These are phyloP conservation scores for Antigone vipio DNA, from an alignment of 2,113 vertebrate genomes.

Conservation along the genomic window DNA sequence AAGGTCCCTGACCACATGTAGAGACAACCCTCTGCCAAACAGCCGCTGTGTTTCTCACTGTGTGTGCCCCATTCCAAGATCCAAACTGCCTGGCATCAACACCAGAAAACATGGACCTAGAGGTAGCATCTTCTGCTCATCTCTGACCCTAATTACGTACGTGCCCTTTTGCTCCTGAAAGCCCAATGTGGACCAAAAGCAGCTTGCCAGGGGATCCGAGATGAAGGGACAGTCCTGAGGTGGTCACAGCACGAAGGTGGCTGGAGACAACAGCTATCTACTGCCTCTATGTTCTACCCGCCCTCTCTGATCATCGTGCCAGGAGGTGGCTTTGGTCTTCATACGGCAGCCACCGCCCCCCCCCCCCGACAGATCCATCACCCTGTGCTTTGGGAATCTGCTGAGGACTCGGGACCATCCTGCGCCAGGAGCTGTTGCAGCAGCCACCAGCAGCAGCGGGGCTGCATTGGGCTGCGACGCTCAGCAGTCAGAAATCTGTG, in stretches of 20 bases:
- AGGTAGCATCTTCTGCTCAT: background rate
- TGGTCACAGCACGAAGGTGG: background rate
- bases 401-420: accelerated
- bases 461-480: accelerated
- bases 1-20: background rate
- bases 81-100: background rate
- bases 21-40: background rate
- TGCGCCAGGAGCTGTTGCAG: background rate
- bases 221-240: background rate
- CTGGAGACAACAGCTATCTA: background rate
- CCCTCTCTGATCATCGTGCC: background rate
- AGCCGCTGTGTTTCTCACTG: background rate
- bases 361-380: background rate
- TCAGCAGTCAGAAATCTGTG: background rate
- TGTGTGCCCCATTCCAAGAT: background rate
- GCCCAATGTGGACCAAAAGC: background rate
- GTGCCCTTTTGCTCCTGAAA: background rate
- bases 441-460: accelerated
- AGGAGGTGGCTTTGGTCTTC: background rate
- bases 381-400: background rate
- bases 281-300: background rate
- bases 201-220: background rate
- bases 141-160: background rate
- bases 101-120: accelerated
- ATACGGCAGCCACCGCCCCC: accelerated